A percentile compares a stretch with the other conserved stretches of the same genome.
These are phyloP conservation scores for Adelognathus sp. DNA, from an alignment of 2,888 invertebrate genomes.

Conservation along the genomic window DNA sequence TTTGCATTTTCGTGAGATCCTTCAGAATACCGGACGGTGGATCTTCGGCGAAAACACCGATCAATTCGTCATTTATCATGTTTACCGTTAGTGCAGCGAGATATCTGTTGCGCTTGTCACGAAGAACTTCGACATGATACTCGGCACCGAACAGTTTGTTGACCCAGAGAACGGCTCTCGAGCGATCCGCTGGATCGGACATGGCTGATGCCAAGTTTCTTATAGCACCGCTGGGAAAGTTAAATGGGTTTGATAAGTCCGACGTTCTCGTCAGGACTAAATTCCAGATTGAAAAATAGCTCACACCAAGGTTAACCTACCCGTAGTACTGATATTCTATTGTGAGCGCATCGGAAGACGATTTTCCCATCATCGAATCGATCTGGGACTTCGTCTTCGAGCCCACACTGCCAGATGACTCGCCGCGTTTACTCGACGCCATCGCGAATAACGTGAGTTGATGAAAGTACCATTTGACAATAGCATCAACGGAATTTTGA, in stretches of 20 bases:
- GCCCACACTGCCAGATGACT: conserved; percentile 21
- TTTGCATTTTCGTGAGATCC: conserved; percentile 74
- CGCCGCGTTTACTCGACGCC: conserved; percentile 3
- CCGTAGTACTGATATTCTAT: conserved; percentile 82
- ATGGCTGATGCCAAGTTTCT: conserved; percentile 80
- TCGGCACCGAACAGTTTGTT: conserved; percentile 82
- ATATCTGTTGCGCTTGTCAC: conserved; percentile 82
- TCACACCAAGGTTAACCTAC: conserved; percentile 43
- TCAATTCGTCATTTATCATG: conserved; percentile 80
- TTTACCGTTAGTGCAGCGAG: conserved; percentile 79
- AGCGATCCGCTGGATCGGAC: conserved; percentile 76
- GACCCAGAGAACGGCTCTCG: conserved; percentile 80
- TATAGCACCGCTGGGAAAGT: conserved; percentile 75
- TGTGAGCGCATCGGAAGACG: conserved; percentile 78
- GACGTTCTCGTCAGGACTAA: too few relatives aligned
- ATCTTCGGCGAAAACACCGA: conserved; percentile 75
- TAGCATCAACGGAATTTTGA: too few relatives aligned
- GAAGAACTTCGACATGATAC: conserved; percentile 80
- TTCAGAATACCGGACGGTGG: conserved; percentile 79
- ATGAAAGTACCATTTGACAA: too few relatives aligned
- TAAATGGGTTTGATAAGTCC: neutral
- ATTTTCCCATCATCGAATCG: conserved; percentile 42
- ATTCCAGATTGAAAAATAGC: too few relatives aligned
- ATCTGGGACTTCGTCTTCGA: conserved; percentile 16
- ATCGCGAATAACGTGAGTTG: neutral